Base-by-base conservation (phyloP, 1,140 invertebrate genomes). In the Riptortus pedestris region DNA sequence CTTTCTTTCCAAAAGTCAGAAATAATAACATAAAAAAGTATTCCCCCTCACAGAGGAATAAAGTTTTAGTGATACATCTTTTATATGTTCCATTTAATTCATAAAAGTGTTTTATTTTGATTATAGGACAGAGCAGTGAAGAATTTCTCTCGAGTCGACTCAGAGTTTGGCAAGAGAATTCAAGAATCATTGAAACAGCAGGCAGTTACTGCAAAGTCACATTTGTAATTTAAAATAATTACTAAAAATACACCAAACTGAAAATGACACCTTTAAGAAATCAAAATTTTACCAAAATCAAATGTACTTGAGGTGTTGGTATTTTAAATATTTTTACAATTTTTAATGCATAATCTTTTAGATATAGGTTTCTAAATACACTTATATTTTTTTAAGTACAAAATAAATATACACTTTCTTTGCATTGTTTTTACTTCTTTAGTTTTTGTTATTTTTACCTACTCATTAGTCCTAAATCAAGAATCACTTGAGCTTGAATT, bases 91-190 rank as follows among this genome's bases (percentile, higher is more conserved):
- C 7, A 24, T 3, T 48, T 38, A 1, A 7, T 55, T 18, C 22
- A 11, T 55, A 24, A 9, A 24, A 55, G 4, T 51, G 1, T 7
- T 20, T 38, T 59, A 60, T 27, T 58, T 63, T 58, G 24, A 58
- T 62, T 71, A 38, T 59, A 72, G 70, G 71, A 91, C 65, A 80
- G 88, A 51, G 86, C 86, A 0, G 79, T 91, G n/a, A 85, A 84
- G 70, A 85, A 88, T 69, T 90, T 91, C 68, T 75, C 79, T 2
- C 67, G 71, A 55, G 84, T 88, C 0, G 82, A 88, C 69, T 72
- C 79, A 18, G 81, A 85, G 24, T 79, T 90, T 26, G 86, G 85
- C 11, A 79, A 75, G 68, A 78, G 80, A 72, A 72, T 91, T 3
- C 79, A 79, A 3, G 80, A 85, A 24, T 82, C 78, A 0, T 75